Evolutionary conservation across 2,797 vertebrate species (phyloP).

Genomic region (Prionace glauca): DNA sequence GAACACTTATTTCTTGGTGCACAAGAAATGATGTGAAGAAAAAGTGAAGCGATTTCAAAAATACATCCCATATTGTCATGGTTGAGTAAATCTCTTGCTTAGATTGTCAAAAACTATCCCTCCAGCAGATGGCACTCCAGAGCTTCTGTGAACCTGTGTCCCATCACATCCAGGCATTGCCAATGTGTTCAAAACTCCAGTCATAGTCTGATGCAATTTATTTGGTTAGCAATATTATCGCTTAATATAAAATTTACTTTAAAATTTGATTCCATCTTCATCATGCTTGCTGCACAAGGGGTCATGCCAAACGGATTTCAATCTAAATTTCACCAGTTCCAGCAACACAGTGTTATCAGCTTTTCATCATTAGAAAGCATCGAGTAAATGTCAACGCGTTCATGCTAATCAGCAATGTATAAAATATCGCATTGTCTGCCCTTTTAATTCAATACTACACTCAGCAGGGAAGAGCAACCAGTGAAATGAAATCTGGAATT

Average conservation of each 20-base stretch:
- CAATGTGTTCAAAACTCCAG: neutral
- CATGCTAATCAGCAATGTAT: neutral
- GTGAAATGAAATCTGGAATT: too few relatives aligned
- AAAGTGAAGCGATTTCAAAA: neutral
- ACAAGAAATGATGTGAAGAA: neutral
- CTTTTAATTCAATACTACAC: neutral
- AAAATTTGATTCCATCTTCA: neutral
- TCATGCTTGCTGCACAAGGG: neutral
- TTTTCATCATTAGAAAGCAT: neutral
- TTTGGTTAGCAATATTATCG: neutral
- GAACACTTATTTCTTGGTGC: neutral
- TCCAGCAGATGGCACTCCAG: conserved; percentile 27
- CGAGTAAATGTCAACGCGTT: neutral
- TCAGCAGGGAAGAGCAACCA: neutral
- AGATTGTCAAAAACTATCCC: neutral
- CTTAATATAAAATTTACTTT: neutral
- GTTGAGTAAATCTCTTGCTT: too few relatives aligned
- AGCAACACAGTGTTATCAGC: neutral
- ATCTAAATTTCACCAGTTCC: neutral
- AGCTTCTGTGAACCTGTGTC: neutral
- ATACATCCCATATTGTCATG: neutral
- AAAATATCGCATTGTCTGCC: neutral
- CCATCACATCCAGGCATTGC: neutral
- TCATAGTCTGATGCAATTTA: neutral
- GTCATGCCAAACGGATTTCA: neutral